These are phyloP conservation scores for Columba livia DNA, from an alignment of 2,113 vertebrate genomes.

Conservation along the genomic window DNA sequence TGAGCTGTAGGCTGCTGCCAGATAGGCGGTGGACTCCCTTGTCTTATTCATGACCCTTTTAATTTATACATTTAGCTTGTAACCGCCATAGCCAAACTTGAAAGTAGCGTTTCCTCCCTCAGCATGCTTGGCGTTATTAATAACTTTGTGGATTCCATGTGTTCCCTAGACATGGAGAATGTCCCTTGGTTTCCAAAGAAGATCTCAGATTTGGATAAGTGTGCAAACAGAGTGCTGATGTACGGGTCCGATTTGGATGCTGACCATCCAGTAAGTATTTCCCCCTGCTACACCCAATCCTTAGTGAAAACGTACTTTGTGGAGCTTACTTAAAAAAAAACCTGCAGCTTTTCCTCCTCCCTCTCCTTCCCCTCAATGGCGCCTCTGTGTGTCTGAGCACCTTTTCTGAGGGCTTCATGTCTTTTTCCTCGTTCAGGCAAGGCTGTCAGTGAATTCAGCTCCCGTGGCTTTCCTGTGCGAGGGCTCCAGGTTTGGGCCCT, in stretches of 20 bases:
- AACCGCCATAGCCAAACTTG: neutral
- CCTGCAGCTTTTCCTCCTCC: neutral
- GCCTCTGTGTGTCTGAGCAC: neutral
- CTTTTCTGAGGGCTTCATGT: neutral
- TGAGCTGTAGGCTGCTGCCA: slow-evolving; percentile 45
- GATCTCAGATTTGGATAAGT: slow-evolving; percentile 95
- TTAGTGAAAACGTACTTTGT: neutral
- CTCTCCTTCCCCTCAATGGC: rapidly evolving
- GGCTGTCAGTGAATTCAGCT: neutral
- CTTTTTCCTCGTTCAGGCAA: neutral
- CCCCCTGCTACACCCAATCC: neutral
- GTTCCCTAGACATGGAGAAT: slow-evolving; percentile 82
- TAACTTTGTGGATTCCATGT: slow-evolving; percentile 30
- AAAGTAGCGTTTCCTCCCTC: slow-evolving; percentile 1
- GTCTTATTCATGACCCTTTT: slow-evolving; percentile 33
- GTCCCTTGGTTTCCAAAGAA: slow-evolving; percentile 96
- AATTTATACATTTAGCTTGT: slow-evolving; percentile 31
- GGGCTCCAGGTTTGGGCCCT: neutral
- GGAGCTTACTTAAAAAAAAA: neutral
- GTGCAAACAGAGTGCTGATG: slow-evolving; percentile 95
- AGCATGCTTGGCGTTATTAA: neutral
- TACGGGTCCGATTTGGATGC: slow-evolving; percentile 95
- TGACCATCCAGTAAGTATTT: slow-evolving; percentile 86
- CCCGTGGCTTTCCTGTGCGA: rapidly evolving
- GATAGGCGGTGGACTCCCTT: slow-evolving; percentile 56